phyloP scores from a whole-genome alignment of 1,140 invertebrate species.

The Tenebrio molitor region DNA sequence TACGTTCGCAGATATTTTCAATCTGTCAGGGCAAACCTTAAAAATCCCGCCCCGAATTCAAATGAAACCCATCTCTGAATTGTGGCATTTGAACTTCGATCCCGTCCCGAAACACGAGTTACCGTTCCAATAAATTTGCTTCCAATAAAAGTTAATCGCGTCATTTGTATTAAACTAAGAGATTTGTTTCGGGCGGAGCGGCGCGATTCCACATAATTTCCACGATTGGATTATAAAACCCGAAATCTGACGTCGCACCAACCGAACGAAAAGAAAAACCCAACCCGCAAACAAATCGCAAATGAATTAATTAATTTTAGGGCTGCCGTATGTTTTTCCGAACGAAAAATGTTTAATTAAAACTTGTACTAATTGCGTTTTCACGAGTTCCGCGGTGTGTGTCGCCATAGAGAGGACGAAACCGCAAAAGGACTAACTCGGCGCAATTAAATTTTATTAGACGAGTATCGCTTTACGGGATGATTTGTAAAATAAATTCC shows the following conservation, averaged over 20 bases:
- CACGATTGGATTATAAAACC: background rate
- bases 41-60: too few relatives aligned
- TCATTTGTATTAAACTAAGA: conserved; percentile 36
- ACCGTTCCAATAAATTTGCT: conserved; percentile 22
- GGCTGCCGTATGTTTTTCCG: conserved; percentile 1
- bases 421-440: conserved; percentile 29
- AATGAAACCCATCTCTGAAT: background rate
- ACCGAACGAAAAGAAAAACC: background rate
- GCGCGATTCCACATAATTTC: conserved; percentile 21
- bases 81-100: conserved; percentile 14
- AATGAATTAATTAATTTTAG: conserved; percentile 20
- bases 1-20: too few relatives aligned
- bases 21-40: too few relatives aligned
- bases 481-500: background rate
- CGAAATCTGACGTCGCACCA: background rate
- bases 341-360: conserved; percentile 26
- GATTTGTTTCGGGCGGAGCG: background rate
- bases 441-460: conserved; percentile 27
- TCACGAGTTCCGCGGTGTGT: conserved; percentile 11
- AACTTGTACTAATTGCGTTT: conserved; percentile 36
- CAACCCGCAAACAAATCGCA: background rate
- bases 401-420: conserved; percentile 10
- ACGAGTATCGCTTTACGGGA: background rate
- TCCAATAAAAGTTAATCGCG: conserved; percentile 33
- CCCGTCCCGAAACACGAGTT: background rate